Evolutionary conservation across 2,797 vertebrate genomes (phyloP).

Genomic region (Tauraco hartlaubi): DNA sequence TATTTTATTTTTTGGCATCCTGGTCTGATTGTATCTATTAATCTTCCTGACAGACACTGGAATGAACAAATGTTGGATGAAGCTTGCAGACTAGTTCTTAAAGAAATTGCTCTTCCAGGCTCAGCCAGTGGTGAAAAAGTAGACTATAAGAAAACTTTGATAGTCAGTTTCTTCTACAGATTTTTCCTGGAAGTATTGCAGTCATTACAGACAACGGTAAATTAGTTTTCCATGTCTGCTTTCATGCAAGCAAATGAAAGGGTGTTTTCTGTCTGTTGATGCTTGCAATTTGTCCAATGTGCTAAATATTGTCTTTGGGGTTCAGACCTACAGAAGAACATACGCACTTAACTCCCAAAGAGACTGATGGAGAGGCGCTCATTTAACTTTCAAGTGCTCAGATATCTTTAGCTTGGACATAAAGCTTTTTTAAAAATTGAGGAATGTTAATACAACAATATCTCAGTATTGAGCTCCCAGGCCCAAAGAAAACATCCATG

Average conservation of each 20-base stretch:
- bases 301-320: not conserved
- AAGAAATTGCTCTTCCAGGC: constrained; percentile 81
- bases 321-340: not conserved
- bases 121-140: constrained; percentile 82
- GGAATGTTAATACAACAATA: not conserved
- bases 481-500: not conserved
- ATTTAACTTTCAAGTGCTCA: not conserved
- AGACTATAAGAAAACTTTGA: constrained; percentile 87
- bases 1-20: not conserved
- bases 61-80: constrained; percentile 82
- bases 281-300: not conserved
- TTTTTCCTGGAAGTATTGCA: constrained; percentile 89
- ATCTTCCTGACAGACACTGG: constrained; percentile 83
- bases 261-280: not conserved
- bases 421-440: not conserved
- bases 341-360: not conserved
- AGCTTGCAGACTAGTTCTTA: constrained; percentile 85
- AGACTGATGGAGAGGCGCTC: not conserved
- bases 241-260: not conserved
- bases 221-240: not conserved
- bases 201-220: constrained; percentile 77
- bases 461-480: not conserved
- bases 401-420: not conserved
- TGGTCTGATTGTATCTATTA: not conserved
- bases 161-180: constrained; percentile 90